phyloP scores from a whole-genome alignment of 2,888 invertebrate species.

The Dolomedes plantarius region DNA sequence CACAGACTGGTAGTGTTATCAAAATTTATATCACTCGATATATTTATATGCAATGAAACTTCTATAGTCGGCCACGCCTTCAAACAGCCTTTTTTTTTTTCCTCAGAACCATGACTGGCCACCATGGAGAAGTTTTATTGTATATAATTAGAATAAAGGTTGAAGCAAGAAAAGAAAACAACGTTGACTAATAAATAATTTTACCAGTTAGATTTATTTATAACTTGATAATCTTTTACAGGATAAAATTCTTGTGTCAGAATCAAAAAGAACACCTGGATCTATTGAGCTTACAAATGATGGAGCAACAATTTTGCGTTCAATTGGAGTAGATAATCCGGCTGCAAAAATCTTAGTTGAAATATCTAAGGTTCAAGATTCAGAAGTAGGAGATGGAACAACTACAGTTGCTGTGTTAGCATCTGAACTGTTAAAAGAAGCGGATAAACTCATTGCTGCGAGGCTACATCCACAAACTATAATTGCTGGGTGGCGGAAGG shows the following conservation, averaged over 20 bases:
- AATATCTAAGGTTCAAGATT: constrained; percentile 98
- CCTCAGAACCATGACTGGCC: too few species aligned
- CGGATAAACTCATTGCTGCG: constrained; percentile 93
- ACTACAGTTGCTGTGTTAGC: constrained; percentile 98
- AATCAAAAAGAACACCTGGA: constrained; percentile 76
- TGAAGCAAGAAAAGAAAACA: too few species aligned
- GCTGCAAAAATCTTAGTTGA: constrained; percentile 99
- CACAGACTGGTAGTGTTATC: too few species aligned
- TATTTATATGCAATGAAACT: too few species aligned
- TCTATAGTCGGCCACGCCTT: too few species aligned
- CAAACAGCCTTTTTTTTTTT: too few species aligned
- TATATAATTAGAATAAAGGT: too few species aligned
- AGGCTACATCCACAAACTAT: constrained; percentile 99
- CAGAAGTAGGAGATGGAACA: constrained; percentile 99
- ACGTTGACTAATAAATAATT: too few species aligned
- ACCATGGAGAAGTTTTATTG: too few species aligned
- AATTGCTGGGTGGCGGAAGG: constrained; percentile 94
- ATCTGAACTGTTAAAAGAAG: constrained; percentile 94
- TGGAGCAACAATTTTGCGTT: constrained; percentile 97
- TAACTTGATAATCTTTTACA: constrained; percentile 74
- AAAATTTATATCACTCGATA: too few species aligned
- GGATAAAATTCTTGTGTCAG: constrained; percentile 80
- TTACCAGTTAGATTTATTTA: too few species aligned
- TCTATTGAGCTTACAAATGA: constrained; percentile 97
- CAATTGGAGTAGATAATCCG: constrained; percentile 98